Base-by-base conservation (phyloP, 2,113 vertebrate genomes). In the Otolemur garnettii region DNA sequence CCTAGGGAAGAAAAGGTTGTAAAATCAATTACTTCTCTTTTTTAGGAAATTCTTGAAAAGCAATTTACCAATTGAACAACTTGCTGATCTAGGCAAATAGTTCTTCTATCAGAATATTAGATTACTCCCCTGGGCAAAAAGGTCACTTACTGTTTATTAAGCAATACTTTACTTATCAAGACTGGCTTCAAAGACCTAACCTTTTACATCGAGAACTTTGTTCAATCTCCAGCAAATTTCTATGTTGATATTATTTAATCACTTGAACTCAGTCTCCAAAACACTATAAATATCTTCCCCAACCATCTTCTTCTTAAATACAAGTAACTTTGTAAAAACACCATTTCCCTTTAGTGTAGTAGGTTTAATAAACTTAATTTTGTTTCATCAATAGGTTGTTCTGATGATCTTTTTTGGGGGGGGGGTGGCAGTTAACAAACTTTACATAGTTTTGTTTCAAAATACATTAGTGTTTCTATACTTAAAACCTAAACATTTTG, bases 1-100 rank as follows among this genome's bases (percentile, higher is more conserved):
- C 7, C 42, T 35, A 50, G 33, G 24, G 45, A 96, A 89, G 45
- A 90, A 45, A 79, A 93, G n/a, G 38, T 59, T 87, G 64, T 17
- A 90, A 94, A 92, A 64, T 6, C 33, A 94, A 72, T 88, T 84
- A 69, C 26, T 69, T 93, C 38, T 90, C 38, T 90, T 38, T 53
- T 35, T 75, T 33, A 74, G 50, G 72, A 87, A 94, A 94, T 84
- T 50, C 42, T 90, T 96, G 26, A 86, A 87, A 92, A 71, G 5
- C 21, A 94, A 75, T 38, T 92, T 60, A 83, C 38, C 75, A 86
- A 55, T 13, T 62, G 45, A 86, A 92, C 12, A 92, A 53, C 66
- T 77, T 59, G 35, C 19, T 95, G 55, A 89, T 30, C 75, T 55
- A 24, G 89, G 50, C 14, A 95, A 96, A 81, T 3, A 79, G 64